Percentiles rank a stretch among this genome's conserved stretches.
Conservation (phyloP, 30 jellyfish, hydroid and myxozoan genomes). For the Mastigias papua region DNA sequence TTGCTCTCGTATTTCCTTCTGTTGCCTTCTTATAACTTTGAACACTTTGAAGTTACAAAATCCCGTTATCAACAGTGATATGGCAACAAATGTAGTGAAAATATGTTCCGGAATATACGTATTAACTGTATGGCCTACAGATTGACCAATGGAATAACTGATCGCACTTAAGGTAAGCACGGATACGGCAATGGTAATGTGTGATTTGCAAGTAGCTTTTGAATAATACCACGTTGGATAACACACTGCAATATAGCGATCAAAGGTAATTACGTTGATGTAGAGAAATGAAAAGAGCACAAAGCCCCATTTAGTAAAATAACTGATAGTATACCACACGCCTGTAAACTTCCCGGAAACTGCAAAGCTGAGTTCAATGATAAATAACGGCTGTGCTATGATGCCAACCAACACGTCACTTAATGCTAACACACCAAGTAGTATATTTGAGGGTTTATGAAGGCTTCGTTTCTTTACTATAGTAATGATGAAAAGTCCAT, state of each 20-base stretch:
- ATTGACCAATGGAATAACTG: not conserved
- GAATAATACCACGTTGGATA: conserved; percentile 24
- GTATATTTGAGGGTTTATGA: conserved; percentile 38
- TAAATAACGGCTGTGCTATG: conserved; percentile 17
- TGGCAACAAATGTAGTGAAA: not conserved
- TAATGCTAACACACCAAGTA: conserved; percentile 22
- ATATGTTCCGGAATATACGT: not conserved
- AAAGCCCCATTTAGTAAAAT: not conserved
- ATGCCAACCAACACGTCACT: conserved; percentile 27
- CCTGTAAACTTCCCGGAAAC: not conserved
- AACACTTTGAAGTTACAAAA: conserved; percentile 8
- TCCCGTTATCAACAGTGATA: not conserved
- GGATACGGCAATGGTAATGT: not conserved
- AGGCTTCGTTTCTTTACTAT: not conserved
- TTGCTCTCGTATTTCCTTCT: not conserved
- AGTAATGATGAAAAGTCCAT: conserved; percentile 8
- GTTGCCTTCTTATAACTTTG: not conserved
- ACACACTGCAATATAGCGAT: conserved; percentile 2
- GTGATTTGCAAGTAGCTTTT: conserved; percentile 25
- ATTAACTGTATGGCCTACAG: not conserved
- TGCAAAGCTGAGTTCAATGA: not conserved
- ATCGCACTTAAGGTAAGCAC: not conserved
- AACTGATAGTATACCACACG: not conserved
- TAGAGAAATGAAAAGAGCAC: not conserved
- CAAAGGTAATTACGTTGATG: not conserved